Percentiles rank a stretch among this genome's conserved stretches.
Evolutionary conservation across 92 coral and sea anemone species (phyloP).

Genomic region (Palythoa grandis): DNA sequence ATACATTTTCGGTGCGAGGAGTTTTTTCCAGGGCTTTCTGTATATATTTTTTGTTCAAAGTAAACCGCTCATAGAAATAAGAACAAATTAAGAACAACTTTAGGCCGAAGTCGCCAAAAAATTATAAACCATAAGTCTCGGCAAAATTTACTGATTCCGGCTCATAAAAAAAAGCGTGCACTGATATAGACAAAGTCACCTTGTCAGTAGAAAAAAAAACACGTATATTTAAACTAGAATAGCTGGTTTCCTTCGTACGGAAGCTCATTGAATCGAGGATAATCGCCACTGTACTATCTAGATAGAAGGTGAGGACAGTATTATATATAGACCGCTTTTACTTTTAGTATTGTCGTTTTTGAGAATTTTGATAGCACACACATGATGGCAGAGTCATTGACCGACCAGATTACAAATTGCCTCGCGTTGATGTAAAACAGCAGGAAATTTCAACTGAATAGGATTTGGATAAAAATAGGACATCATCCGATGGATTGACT

Average conservation of each 20-base stretch:
- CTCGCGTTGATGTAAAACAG: constrained; percentile 11
- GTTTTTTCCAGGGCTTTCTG: too few species aligned
- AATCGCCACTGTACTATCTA: background rate
- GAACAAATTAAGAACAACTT: too few species aligned
- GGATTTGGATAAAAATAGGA: background rate
- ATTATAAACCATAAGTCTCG: too few species aligned
- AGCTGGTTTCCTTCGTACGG: background rate
- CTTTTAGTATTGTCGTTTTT: background rate
- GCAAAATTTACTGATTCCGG: too few species aligned
- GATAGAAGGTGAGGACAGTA: background rate
- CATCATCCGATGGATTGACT: background rate
- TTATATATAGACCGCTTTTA: background rate
- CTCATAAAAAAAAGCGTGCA: too few species aligned
- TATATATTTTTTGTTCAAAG: too few species aligned
- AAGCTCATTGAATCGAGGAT: background rate
- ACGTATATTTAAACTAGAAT: background rate
- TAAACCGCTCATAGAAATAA: too few species aligned
- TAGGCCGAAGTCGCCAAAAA: too few species aligned
- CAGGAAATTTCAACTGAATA: background rate
- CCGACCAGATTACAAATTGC: background rate
- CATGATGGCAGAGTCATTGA: background rate
- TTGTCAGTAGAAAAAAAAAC: background rate
- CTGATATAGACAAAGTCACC: too few species aligned
- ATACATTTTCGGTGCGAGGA: too few species aligned
- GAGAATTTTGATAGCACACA: background rate